Percentiles rank a stretch among this genome's conserved stretches.
These are phyloP conservation scores for Phaenicophaeus curvirostris DNA, from an alignment of 2,797 vertebrate species.

Conservation along the genomic window DNA sequence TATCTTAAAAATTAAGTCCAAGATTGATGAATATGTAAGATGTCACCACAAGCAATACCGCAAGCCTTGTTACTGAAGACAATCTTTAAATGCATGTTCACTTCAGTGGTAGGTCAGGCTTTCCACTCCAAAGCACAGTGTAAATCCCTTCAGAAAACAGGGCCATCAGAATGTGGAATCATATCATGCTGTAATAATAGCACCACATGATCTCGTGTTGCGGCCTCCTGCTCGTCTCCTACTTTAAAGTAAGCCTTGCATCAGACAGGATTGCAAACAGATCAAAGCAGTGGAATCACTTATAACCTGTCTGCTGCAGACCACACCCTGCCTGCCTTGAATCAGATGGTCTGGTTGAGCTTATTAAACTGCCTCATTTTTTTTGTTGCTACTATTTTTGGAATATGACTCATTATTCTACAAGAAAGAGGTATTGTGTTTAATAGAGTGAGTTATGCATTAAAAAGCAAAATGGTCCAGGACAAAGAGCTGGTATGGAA, in stretches of 20 bases:
- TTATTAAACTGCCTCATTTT: background rate
- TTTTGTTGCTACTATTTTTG: background rate
- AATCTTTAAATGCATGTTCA: background rate
- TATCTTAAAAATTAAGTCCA: background rate
- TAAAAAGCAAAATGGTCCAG: background rate
- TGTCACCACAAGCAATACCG: background rate
- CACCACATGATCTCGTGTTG: background rate
- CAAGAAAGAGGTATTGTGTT: background rate
- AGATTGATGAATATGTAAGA: background rate
- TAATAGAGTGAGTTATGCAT: background rate
- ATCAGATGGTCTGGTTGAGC: background rate
- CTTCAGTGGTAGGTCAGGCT: background rate
- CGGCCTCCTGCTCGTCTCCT: background rate
- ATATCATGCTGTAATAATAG: background rate
- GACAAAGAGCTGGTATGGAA: background rate
- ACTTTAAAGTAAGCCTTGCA: background rate
- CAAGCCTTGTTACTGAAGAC: background rate
- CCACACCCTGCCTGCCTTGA: background rate
- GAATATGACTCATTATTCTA: background rate
- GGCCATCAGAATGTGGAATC: background rate
- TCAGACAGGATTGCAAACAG: rapidly evolving
- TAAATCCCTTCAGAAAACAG: background rate
- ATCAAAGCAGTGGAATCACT: too few species aligned
- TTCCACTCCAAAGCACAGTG: background rate
- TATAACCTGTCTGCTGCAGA: background rate